Evolutionary conservation across 2,113 vertebrate species (phyloP).

Genomic region (Panthera leo): DNA sequence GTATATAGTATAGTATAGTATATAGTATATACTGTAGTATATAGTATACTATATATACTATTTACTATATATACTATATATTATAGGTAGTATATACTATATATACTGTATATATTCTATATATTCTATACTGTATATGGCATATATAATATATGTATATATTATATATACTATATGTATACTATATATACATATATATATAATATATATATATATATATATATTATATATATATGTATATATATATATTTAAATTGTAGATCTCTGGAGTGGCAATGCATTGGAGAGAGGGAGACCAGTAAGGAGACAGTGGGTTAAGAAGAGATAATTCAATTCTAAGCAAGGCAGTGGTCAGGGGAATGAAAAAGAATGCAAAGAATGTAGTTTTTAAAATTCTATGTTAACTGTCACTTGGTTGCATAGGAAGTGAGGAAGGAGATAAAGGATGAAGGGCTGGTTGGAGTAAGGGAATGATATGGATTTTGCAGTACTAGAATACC

Average conservation of each 20-base stretch:
- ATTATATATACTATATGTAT: background rate
- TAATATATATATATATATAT: background rate
- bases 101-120: background rate
- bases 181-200: background rate
- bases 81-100: no score
- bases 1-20: no score
- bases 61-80: no score
- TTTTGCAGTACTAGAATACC: background rate
- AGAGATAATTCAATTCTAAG: background rate
- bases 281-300: background rate
- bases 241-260: background rate
- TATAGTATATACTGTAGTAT: no score
- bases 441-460: background rate
- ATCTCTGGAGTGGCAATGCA: background rate
- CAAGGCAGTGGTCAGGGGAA: background rate
- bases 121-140: no score
- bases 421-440: background rate
- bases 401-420: background rate
- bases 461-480: background rate
- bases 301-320: background rate
- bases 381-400: background rate
- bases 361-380: background rate
- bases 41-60: no score
- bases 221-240: no score
- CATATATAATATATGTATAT: background rate